Evolutionary conservation across 2,113 vertebrate genomes (phyloP).

Genomic region (Chlorodrepanis virens): DNA sequence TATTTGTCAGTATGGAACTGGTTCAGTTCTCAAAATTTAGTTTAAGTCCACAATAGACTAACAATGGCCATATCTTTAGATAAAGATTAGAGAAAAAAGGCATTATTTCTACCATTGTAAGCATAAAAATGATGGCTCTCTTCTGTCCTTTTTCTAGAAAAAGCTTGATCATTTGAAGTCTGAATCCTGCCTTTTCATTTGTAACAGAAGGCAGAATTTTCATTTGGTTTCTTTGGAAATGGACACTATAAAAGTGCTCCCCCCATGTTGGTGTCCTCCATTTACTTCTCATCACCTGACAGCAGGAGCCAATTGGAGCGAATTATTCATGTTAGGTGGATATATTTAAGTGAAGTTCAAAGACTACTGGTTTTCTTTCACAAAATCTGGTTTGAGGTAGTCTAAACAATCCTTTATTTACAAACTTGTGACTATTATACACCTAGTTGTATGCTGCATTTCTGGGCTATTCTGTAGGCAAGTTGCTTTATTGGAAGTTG

Average conservation of each 20-base stretch:
- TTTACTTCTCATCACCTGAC: neutral
- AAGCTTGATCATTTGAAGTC: neutral
- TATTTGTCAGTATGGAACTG: constrained; percentile 8
- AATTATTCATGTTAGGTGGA: neutral
- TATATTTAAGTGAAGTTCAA: neutral
- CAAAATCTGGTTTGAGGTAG: neutral
- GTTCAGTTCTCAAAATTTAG: neutral
- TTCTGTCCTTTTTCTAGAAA: neutral
- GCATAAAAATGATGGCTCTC: neutral
- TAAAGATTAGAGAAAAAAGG: neutral
- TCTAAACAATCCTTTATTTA: neutral
- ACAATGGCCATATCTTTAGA: neutral
- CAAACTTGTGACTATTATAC: neutral
- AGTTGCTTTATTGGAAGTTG: neutral
- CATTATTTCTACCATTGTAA: constrained; percentile 24
- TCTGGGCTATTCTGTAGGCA: neutral
- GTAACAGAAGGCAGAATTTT: neutral
- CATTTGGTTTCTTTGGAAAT: neutral
- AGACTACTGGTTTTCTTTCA: neutral
- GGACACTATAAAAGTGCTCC: neutral
- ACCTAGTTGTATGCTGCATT: neutral
- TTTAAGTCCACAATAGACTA: neutral
- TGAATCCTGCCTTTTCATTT: neutral
- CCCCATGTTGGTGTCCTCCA: neutral
- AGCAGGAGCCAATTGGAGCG: neutral